phyloP scores from a whole-genome alignment of 2,113 vertebrate species.

The Chamaetylas fuelleborni region DNA sequence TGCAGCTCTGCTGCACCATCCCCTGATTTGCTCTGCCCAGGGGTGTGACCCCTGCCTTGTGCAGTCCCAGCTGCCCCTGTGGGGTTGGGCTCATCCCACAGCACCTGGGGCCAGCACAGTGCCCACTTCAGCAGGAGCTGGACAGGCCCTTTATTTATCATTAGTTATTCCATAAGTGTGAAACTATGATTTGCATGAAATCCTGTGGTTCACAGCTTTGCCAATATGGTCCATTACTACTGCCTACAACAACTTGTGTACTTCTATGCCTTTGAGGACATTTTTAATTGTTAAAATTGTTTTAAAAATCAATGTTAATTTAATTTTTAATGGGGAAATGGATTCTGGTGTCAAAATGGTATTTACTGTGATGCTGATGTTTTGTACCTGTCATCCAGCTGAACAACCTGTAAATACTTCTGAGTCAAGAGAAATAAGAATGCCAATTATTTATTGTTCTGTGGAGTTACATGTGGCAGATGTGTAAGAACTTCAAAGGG shows the following conservation, averaged over 20 bases:
- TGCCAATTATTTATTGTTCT: conserved; percentile 62
- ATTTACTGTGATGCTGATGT: conserved; percentile 28
- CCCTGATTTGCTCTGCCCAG: background rate
- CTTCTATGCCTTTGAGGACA: conserved; percentile 45
- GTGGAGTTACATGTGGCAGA: conserved; percentile 48
- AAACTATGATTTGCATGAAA: background rate
- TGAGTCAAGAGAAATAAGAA: conserved; percentile 38
- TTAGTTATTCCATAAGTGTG: background rate
- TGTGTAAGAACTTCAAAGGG: conserved; percentile 51
- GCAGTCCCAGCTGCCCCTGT: background rate
- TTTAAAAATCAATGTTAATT: background rate
- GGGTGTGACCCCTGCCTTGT: background rate
- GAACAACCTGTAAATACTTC: conserved; percentile 39
- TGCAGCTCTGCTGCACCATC: background rate
- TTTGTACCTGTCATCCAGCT: conserved; percentile 55
- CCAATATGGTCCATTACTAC: conserved; percentile 53
- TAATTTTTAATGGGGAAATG: conserved; percentile 50
- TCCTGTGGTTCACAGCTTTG: conserved; percentile 55
- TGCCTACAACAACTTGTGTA: conserved; percentile 63
- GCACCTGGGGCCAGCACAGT: no score
- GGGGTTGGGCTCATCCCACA: background rate
- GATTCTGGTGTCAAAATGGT: conserved; percentile 57
- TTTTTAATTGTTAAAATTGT: conserved; percentile 48
- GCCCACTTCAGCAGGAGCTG: background rate
- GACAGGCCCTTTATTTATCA: background rate